A percentile compares a stretch with the other conserved stretches of the same genome.
Conservation (phyloP, 2,888 invertebrate genomes). For the Melolontha melolontha region DNA sequence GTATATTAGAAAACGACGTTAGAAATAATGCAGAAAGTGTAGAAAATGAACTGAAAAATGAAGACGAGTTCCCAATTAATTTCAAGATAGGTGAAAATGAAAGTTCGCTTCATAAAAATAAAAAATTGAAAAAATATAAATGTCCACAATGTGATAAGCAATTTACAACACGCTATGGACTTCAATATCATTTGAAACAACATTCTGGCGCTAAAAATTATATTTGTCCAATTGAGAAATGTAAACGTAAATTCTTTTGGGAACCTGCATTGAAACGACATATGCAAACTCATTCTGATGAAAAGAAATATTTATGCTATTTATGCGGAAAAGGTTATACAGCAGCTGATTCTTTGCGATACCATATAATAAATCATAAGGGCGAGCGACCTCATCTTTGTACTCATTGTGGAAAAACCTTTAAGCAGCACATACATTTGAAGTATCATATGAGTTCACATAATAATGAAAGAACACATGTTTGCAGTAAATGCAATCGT, state of each 20-base stretch:
- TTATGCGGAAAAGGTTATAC: constrained; percentile 10
- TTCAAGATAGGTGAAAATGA: not conserved
- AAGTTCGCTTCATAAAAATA: too few species aligned
- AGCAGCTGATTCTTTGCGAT: constrained; percentile 15
- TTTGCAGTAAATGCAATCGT: constrained; percentile 18
- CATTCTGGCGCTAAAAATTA: not conserved
- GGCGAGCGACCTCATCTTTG: constrained; percentile 10
- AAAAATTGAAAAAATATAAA: not conserved
- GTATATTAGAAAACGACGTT: too few species aligned
- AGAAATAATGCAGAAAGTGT: not conserved
- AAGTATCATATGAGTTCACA: constrained; percentile 28
- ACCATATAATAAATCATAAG: constrained; percentile 6
- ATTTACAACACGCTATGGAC: constrained; percentile 9
- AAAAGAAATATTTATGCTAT: constrained; percentile 8
- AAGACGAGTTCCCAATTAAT: not conserved
- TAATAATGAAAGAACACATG: not conserved
- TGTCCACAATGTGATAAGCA: constrained; percentile 13
- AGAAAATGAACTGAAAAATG: not conserved
- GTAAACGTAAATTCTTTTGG: constrained; percentile 13
- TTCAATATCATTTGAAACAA: constrained; percentile 3
- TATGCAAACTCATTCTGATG: constrained; percentile 10
- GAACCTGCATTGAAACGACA: constrained; percentile 24
- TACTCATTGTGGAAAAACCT: constrained; percentile 19
- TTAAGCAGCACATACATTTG: constrained; percentile 13
- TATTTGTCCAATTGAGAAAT: constrained; percentile 9